Base-by-base conservation (phyloP, 2,888 invertebrate species). In the Drosophila monieri region DNA sequence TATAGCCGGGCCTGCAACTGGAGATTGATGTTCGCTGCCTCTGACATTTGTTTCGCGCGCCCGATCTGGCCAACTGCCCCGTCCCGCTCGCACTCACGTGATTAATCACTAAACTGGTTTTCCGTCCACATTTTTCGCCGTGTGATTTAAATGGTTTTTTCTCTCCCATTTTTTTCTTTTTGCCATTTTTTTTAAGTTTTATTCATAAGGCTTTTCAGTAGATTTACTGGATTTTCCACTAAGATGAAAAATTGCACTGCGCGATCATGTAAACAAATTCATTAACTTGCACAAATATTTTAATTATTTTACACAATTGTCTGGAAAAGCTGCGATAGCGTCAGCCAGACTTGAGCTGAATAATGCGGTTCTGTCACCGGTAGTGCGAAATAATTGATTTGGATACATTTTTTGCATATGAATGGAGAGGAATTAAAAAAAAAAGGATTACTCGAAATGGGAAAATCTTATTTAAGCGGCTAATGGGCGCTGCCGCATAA, bases 11-110 rank as follows among this genome's bases (percentile, higher is more conserved):
- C 64, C 57, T 69, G 30, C 60, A 44, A 72, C 73, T 77, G 81
- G 81, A 84, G 84, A 85, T 85, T 85, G 84, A 85, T 85, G 84
- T 85, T 85, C 62, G 85, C 76, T 86, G 81, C 80, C 81, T 86
- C 84, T 85, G 87, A 85, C 84, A 85, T 86, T 85, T 86, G 85
- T 86, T 85, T 84, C 84, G 86, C 86, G 86, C 86, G 84, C 81
- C 67, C 76, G 60, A 69, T 53, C 55, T 56, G 54, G 70, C 65
- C 51, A 47, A 64, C 73, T 47, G 23, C 78, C 73, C 73, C 51
- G 23, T 80, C 73, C 37, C 76, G 54, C 73, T 84, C 69, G 70
- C 86, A 74, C 86, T 48, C 32, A 18, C 46, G 37, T 64, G 61
- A 64, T 64, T 43, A 49, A 39, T 48, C 47, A 41, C 32, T 57